Evolutionary conservation across 2,888 invertebrate genomes (phyloP).

Genomic region (Lepidocyrtinus sp.): DNA sequence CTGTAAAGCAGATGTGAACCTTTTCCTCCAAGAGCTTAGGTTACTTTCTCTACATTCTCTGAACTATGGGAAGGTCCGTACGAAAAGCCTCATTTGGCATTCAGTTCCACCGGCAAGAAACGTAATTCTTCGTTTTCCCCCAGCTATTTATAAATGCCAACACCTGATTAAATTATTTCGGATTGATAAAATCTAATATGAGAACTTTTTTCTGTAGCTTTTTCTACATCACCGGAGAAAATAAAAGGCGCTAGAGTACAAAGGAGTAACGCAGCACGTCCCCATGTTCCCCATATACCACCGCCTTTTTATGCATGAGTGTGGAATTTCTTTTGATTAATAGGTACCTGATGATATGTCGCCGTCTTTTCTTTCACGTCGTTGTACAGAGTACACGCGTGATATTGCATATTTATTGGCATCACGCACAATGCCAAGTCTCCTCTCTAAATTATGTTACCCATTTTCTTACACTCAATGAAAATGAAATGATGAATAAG

Average conservation of each 20-base stretch:
- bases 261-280: constrained; percentile 31
- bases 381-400: constrained; percentile 40
- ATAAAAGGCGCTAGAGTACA: background rate
- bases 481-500: constrained; percentile 22
- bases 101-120: constrained; percentile 41
- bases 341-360: constrained; percentile 60
- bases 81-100: constrained; percentile 44
- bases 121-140: constrained; percentile 58
- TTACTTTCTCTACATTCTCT: no score
- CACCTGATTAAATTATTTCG: constrained; percentile 61
- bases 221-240: constrained; percentile 13
- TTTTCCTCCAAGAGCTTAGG: no score
- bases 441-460: constrained; percentile 12
- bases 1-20: no score
- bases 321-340: constrained; percentile 51
- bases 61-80: no score
- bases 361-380: constrained; percentile 36
- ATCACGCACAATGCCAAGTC: constrained; percentile 51
- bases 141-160: constrained; percentile 61
- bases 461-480: constrained; percentile 15
- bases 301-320: constrained; percentile 34
- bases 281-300: constrained; percentile 22
- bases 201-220: constrained; percentile 39
- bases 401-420: constrained; percentile 61
- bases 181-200: constrained; percentile 56